Evolutionary conservation across 2,888 invertebrate genomes (phyloP).

Genomic region (Steinernema scapterisci): DNA sequence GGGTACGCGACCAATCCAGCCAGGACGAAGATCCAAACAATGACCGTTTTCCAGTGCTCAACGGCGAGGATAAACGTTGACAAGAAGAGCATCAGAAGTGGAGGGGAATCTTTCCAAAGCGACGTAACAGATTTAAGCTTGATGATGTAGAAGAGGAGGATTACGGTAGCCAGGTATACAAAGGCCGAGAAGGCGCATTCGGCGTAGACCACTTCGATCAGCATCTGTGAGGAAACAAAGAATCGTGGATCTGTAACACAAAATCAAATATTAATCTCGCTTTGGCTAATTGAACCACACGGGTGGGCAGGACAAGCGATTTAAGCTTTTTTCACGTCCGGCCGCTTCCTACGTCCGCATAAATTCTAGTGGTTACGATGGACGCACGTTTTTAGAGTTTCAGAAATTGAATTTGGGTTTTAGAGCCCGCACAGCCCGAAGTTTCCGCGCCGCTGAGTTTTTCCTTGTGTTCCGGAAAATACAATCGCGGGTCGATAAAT

Average conservation of each 20-base stretch:
- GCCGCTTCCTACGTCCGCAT: too few relatives aligned
- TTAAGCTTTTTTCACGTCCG: too few relatives aligned
- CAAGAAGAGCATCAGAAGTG: not conserved
- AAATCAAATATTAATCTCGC: too few relatives aligned
- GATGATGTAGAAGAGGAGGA: not conserved
- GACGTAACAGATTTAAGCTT: not conserved
- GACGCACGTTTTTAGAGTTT: too few relatives aligned
- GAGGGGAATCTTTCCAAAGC: not conserved
- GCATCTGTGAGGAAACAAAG: not conserved
- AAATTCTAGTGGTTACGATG: too few relatives aligned
- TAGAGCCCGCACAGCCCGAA: too few relatives aligned
- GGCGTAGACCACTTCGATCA: not conserved
- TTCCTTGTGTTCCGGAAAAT: too few relatives aligned
- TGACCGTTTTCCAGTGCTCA: not conserved
- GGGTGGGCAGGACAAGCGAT: too few relatives aligned
- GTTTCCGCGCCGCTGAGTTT: too few relatives aligned
- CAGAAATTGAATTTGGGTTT: too few relatives aligned
- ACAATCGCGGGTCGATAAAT: too few relatives aligned
- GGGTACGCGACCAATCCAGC: not conserved
- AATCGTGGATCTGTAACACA: not conserved
- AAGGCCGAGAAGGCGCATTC: not conserved
- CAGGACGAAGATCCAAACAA: not conserved
- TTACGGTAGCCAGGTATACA: not conserved
- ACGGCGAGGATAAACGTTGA: not conserved
- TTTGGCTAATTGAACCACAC: too few relatives aligned